phyloP scores from a whole-genome alignment of 2,888 invertebrate species.

The Xanthorhoe spadicearia region DNA sequence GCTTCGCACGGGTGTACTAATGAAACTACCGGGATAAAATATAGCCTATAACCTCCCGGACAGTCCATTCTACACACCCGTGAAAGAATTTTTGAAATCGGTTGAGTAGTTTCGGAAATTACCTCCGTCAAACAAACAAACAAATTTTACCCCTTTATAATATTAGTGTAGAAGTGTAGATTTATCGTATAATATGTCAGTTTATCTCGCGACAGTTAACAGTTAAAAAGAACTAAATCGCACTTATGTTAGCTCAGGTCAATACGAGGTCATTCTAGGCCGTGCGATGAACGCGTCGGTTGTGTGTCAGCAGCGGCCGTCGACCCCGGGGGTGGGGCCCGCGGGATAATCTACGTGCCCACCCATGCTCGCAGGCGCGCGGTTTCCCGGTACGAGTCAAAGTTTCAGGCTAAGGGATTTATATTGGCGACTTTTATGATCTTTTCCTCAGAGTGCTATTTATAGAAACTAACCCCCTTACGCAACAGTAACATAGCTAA shows the following conservation, averaged over 20 bases:
- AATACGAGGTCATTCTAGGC: slow-evolving; percentile 76
- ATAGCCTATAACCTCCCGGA: too few species aligned
- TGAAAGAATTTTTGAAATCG: too few species aligned
- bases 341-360: slow-evolving; percentile 61
- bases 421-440: background rate
- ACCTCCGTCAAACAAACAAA: too few species aligned
- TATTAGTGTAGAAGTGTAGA: too few species aligned
- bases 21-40: too few species aligned
- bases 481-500: too few species aligned
- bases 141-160: too few species aligned
- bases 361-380: slow-evolving; percentile 59
- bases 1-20: too few species aligned
- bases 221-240: background rate
- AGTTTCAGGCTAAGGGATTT: background rate
- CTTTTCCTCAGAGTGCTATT: background rate
- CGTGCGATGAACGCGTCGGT: slow-evolving; percentile 63
- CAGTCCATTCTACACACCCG: too few species aligned
- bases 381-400: slow-evolving; percentile 28
- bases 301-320: slow-evolving; percentile 66
- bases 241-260: slow-evolving; percentile 48
- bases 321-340: slow-evolving; percentile 27
- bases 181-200: too few species aligned
- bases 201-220: background rate
- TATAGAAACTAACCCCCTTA: too few species aligned
- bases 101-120: too few species aligned